Conservation (phyloP, 2,113 vertebrate species). For the Spermophilus dauricus region DNA sequence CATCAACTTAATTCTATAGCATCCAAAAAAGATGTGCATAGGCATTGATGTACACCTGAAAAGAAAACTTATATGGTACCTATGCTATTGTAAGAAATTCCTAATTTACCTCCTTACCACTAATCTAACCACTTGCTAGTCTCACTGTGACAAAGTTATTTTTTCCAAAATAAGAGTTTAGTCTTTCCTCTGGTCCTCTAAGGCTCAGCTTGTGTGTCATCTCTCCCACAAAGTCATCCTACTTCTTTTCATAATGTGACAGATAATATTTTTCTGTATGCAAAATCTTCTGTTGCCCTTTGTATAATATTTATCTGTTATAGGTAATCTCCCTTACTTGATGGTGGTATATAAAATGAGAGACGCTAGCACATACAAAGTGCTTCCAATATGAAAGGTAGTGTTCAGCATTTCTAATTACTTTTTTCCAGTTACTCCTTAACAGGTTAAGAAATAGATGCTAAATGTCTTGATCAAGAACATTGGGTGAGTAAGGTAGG, state of each 20-base stretch:
- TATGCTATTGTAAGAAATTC: neutral
- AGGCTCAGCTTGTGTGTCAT: neutral
- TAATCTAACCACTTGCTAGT: neutral
- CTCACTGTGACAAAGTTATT: neutral
- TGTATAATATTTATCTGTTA: neutral
- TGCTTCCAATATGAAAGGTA: neutral
- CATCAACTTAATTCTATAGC: neutral
- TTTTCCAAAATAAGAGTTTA: neutral
- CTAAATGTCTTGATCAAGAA: neutral
- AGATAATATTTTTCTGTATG: neutral
- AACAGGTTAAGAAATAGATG: neutral
- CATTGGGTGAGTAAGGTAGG: neutral
- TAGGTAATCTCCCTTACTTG: neutral
- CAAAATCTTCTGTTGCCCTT: neutral
- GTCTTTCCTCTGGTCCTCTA: neutral
- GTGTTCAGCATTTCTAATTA: neutral
- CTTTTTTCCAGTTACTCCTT: neutral
- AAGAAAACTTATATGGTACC: neutral
- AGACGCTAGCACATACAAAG: neutral
- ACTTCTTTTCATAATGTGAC: neutral
- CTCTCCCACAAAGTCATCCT: neutral
- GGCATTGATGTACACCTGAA: neutral
- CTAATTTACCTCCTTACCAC: neutral
- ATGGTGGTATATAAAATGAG: neutral
- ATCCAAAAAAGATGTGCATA: neutral